A percentile compares a stretch with the other conserved stretches of the same genome.
phyloP scores from a whole-genome alignment of 1,140 invertebrate species.

The Listronotus oregonensis region DNA sequence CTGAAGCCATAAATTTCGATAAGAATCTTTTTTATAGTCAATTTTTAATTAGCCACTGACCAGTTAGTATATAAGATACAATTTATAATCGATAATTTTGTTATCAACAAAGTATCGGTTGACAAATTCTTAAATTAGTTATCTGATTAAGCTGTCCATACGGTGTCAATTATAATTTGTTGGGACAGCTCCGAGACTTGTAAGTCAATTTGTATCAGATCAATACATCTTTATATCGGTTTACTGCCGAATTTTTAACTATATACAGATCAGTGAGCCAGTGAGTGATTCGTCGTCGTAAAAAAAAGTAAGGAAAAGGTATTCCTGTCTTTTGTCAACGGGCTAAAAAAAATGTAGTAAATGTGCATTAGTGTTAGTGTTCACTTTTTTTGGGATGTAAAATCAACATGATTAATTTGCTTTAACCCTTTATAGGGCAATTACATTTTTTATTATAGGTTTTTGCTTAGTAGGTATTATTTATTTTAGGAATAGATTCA shows the following conservation, averaged over 20 bases:
- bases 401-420: too few relatives aligned
- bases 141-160: constrained; percentile 8
- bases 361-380: too few relatives aligned
- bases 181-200: background rate
- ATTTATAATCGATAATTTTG: constrained; percentile 8
- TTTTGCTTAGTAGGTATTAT: too few relatives aligned
- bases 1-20: constrained; percentile 17
- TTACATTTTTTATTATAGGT: too few relatives aligned
- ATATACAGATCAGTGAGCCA: too few relatives aligned
- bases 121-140: constrained; percentile 10
- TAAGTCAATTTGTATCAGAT: constrained; percentile 1
- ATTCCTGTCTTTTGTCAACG: too few relatives aligned
- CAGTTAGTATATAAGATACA: constrained; percentile 10
- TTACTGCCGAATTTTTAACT: background rate
- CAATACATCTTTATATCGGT: background rate
- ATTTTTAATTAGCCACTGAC: constrained; percentile 13
- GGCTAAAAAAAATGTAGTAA: too few relatives aligned
- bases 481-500: too few relatives aligned
- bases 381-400: too few relatives aligned
- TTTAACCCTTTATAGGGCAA: too few relatives aligned
- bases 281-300: too few relatives aligned
- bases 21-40: constrained; percentile 10
- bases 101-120: constrained; percentile 4
- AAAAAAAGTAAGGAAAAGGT: too few relatives aligned
- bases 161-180: constrained; percentile 13